A percentile compares a stretch with the other conserved stretches of the same genome.
phyloP scores from a whole-genome alignment of 2,888 invertebrate species.

The Megamerina dolium region DNA sequence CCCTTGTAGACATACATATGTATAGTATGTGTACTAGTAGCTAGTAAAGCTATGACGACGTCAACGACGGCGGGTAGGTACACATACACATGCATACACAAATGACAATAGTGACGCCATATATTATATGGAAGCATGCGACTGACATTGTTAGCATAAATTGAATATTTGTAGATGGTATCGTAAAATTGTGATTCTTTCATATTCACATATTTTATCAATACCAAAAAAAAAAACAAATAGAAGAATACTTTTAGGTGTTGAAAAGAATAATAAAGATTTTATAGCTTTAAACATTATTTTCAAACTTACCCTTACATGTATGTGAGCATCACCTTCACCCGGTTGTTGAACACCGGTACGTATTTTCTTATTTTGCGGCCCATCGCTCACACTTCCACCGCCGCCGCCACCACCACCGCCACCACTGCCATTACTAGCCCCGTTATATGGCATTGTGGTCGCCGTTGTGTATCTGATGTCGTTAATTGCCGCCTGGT shows the following conservation, averaged over 20 bases:
- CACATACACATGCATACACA: too few relatives aligned
- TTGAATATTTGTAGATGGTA: too few relatives aligned
- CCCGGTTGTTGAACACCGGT: conserved; percentile 47
- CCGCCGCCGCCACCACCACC: conserved; percentile 43
- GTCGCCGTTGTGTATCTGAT: conserved; percentile 38
- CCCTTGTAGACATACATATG: conserved; percentile 14
- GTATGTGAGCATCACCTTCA: conserved; percentile 44
- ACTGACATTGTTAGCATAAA: too few relatives aligned
- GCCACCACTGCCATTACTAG: conserved; percentile 44
- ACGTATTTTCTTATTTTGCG: conserved; percentile 49
- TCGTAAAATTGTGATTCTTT: too few relatives aligned
- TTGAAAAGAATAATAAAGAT: too few relatives aligned
- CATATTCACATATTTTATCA: too few relatives aligned
- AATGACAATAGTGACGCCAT: not conserved
- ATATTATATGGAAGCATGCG: not conserved
- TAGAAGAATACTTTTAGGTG: too few relatives aligned
- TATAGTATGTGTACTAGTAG: too few relatives aligned
- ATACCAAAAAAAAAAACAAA: not conserved
- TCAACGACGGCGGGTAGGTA: too few relatives aligned
- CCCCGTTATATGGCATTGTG: conserved; percentile 47
- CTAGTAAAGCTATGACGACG: too few relatives aligned
- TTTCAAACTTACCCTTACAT: conserved; percentile 44
- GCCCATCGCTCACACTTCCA: conserved; percentile 43
- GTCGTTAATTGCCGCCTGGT: conserved; percentile 33
- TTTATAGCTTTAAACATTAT: too few relatives aligned